Percentiles rank a stretch among this genome's conserved stretches.
Conservation (phyloP, 2,888 invertebrate genomes). For the Eilema griseolum region DNA sequence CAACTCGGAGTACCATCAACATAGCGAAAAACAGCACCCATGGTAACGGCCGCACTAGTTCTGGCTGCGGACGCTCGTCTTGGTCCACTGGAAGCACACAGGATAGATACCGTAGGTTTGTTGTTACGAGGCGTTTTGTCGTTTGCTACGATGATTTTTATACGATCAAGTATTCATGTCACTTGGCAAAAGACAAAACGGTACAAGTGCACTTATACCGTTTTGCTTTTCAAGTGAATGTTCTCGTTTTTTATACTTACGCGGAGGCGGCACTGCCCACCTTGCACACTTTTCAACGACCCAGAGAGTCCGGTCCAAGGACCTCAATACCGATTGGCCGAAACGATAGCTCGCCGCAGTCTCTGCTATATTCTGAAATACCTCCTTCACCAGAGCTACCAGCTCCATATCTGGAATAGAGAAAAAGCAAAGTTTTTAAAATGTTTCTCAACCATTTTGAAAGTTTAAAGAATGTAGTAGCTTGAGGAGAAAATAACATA, state of each 20-base stretch:
- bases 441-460: not conserved
- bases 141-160: not conserved
- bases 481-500: no score
- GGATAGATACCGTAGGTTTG: not conserved
- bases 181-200: not conserved
- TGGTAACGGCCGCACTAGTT: constrained; percentile 86
- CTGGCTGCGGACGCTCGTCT: constrained; percentile 82
- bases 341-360: constrained; percentile 75
- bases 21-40: constrained; percentile 86
- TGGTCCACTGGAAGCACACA: constrained; percentile 73
- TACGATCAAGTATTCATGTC: not conserved
- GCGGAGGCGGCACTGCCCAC: constrained; percentile 86
- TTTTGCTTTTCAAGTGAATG: not conserved
- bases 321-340: constrained; percentile 79
- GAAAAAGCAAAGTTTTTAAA: not conserved
- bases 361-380: constrained; percentile 72
- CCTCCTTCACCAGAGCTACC: constrained; percentile 70
- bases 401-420: constrained; percentile 74
- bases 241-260: constrained; percentile 61
- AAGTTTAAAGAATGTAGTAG: no score
- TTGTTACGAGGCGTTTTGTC: no score
- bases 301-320: constrained; percentile 82
- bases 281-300: constrained; percentile 85
- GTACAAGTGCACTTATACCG: not conserved
- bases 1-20: constrained; percentile 77